These are phyloP conservation scores for Muschampia plurimacula DNA, from an alignment of 2,888 invertebrate species.

Conservation along the genomic window DNA sequence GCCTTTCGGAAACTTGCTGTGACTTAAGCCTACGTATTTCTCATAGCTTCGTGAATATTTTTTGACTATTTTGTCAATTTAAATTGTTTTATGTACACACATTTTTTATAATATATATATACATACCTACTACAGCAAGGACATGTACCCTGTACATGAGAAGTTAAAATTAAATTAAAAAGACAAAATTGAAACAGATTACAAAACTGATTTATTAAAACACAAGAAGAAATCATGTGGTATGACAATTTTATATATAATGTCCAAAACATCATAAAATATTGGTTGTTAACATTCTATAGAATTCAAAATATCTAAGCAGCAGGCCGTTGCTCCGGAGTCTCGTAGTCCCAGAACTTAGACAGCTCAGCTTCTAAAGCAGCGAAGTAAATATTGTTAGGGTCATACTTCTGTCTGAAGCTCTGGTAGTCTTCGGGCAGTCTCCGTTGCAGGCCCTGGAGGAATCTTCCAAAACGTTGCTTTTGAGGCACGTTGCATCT, in stretches of 20 bases:
- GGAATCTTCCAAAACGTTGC: constrained; percentile 42
- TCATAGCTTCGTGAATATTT: too few species aligned
- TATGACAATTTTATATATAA: not conserved
- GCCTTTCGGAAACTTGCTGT: too few species aligned
- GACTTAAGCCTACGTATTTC: too few species aligned
- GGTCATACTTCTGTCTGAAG: constrained; percentile 45
- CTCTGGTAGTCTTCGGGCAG: constrained; percentile 38
- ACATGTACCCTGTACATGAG: too few species aligned
- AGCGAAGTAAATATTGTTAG: constrained; percentile 40
- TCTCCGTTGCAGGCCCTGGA: constrained; percentile 40
- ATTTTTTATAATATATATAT: too few species aligned
- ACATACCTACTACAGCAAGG: too few species aligned
- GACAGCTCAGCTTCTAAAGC: constrained; percentile 32
- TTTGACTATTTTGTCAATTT: too few species aligned
- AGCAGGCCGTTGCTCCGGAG: constrained; percentile 3
- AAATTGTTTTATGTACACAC: too few species aligned
- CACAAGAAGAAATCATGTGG: too few species aligned
- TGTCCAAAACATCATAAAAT: not conserved
- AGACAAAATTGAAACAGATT: too few species aligned
- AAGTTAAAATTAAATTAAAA: too few species aligned
- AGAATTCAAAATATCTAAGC: not conserved
- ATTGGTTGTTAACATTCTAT: not conserved
- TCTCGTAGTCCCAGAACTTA: constrained; percentile 10
- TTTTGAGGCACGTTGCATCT: constrained; percentile 46
- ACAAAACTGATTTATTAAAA: too few species aligned